A percentile compares a stretch with the other conserved stretches of the same genome.
These are phyloP conservation scores for Aphelenchoides avenae DNA, from an alignment of 1,140 invertebrate species.

Conservation along the genomic window DNA sequence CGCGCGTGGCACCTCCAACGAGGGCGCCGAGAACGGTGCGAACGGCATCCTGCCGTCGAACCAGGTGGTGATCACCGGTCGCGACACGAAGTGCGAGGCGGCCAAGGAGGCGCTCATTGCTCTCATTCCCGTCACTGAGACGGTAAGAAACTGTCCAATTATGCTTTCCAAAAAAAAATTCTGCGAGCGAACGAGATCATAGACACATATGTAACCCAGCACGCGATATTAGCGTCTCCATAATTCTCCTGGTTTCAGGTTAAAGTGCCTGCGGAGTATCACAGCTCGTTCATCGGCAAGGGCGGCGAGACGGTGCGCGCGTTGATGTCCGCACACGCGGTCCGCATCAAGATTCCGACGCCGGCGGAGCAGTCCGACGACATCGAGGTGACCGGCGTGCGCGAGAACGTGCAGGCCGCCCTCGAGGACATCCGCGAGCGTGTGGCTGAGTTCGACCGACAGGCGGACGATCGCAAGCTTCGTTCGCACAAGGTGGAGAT, in stretches of 20 bases:
- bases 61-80: constrained; percentile 77
- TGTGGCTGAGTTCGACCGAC: constrained; percentile 75
- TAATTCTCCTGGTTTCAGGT: constrained; percentile 63
- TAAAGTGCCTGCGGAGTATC: constrained; percentile 81
- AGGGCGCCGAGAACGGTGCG: constrained; percentile 9
- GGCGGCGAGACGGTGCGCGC: constrained; percentile 80
- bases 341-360: constrained; percentile 79
- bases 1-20: constrained; percentile 67
- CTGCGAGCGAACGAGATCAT: too few species aligned
- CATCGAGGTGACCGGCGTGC: constrained; percentile 68
- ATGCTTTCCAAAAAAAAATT: constrained; percentile 10
- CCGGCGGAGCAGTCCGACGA: constrained; percentile 70
- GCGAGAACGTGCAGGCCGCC: constrained; percentile 77
- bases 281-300: constrained; percentile 85
- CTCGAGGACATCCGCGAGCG: constrained; percentile 75
- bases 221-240: background rate
- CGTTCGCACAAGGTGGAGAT: background rate
- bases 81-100: constrained; percentile 75
- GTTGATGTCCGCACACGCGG: constrained; percentile 81
- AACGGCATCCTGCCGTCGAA: constrained; percentile 65
- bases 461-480: constrained; percentile 76
- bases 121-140: constrained; percentile 41
- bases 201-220: background rate
- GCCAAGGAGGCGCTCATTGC: constrained; percentile 74
- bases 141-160: too few species aligned